Evolutionary conservation across 2,113 vertebrate species (phyloP).

Genomic region (Sebastes schlegelii): DNA sequence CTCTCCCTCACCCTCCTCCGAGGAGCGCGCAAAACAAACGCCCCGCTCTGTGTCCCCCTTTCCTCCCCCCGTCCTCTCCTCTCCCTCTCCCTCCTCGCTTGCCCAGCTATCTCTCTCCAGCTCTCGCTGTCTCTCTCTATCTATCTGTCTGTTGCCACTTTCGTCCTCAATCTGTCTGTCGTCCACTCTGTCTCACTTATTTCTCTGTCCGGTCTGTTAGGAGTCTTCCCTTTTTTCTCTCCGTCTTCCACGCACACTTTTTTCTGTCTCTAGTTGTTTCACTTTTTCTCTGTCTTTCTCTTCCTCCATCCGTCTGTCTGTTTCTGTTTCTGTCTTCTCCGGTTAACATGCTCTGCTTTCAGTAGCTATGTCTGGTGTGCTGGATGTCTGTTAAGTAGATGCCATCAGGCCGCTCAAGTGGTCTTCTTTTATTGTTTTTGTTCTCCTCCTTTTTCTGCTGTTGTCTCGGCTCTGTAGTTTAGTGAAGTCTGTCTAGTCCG

Average conservation of each 20-base stretch:
- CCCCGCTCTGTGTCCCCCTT: conserved; percentile 88
- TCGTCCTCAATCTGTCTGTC: conserved; percentile 48
- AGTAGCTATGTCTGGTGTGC: conserved; percentile 82
- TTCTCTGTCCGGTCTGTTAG: conserved; percentile 61
- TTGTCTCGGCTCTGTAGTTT: conserved; percentile 76
- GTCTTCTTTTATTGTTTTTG: conserved; percentile 83
- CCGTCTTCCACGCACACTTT: conserved; percentile 47
- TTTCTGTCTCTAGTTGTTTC: conserved; percentile 43
- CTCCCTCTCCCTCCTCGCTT: conserved; percentile 82
- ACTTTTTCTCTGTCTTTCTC: conserved; percentile 45
- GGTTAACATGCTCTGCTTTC: conserved; percentile 77
- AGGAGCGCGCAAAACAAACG: conserved; percentile 91
- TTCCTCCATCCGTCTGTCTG: conserved; percentile 52
- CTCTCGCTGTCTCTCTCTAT: conserved; percentile 47
- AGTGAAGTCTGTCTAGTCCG: conserved; percentile 77
- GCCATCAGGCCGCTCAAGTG: conserved; percentile 83
- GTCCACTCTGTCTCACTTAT: conserved; percentile 55
- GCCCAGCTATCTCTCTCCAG: conserved; percentile 53
- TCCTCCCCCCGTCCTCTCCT: conserved; percentile 80
- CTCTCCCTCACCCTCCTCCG: conserved; percentile 65
- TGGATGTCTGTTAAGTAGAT: conserved; percentile 79
- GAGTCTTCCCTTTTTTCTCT: conserved; percentile 56
- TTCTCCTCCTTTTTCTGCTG: conserved; percentile 66
- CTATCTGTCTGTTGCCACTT: conserved; percentile 44
- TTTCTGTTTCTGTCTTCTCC: conserved; percentile 63